These are phyloP conservation scores for Drepana arcuata DNA, from an alignment of 1,140 invertebrate species.

Conservation along the genomic window DNA sequence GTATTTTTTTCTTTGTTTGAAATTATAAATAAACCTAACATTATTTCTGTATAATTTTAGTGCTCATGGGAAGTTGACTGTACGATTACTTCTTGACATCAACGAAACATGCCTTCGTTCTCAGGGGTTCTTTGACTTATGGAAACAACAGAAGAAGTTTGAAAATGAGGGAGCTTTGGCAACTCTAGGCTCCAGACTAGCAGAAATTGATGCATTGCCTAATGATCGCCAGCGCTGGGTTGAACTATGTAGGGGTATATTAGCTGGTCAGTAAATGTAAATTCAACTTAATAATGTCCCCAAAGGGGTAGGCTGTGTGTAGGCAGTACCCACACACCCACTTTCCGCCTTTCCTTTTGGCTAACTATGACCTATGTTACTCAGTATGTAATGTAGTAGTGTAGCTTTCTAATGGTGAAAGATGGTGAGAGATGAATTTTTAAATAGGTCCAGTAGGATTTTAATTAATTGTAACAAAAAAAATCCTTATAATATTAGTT, in stretches of 20 bases:
- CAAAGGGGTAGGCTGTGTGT: no score
- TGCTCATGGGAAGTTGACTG: constrained; percentile 89
- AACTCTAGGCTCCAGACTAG: constrained; percentile 68
- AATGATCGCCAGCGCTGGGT: constrained; percentile 72
- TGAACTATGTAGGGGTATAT: constrained; percentile 74
- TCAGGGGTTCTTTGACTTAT: constrained; percentile 94
- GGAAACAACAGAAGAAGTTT: constrained; percentile 80
- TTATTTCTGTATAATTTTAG: no score
- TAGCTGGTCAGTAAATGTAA: constrained; percentile 68
- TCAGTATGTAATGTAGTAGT: no score
- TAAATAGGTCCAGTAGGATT: no score
- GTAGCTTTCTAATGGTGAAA: no score
- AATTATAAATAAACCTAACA: no score
- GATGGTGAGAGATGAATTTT: no score
- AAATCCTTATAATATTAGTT: no score
- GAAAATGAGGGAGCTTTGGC: constrained; percentile 74
- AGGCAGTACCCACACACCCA: no score
- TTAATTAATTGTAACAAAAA: no score
- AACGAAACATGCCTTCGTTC: constrained; percentile 93
- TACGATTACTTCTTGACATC: constrained; percentile 90
- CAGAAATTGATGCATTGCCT: constrained; percentile 73
- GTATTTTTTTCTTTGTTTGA: constrained; percentile 1
- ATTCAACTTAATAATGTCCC: background rate
- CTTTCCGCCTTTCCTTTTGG: no score
- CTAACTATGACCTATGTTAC: no score